Evolutionary conservation across 2,888 invertebrate species (phyloP).

Genomic region (Prionchulus punctatus): DNA sequence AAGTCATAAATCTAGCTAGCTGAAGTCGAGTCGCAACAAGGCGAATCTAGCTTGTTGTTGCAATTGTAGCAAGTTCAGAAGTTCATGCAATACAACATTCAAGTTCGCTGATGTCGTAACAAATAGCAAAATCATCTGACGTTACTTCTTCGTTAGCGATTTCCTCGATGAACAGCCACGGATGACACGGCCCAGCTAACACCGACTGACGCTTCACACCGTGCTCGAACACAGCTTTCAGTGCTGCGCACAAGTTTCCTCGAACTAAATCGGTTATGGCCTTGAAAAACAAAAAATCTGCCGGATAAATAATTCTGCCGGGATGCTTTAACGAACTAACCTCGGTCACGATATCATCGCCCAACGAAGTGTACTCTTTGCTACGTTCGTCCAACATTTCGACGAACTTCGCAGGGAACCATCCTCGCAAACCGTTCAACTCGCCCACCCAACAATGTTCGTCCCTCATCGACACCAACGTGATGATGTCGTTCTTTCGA

Average conservation of each 20-base stretch:
- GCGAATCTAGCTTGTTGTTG: too few relatives aligned
- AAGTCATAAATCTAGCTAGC: too few relatives aligned
- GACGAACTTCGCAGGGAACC: conserved; percentile 43
- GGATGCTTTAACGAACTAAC: too few relatives aligned
- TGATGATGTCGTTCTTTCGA: conserved; percentile 92
- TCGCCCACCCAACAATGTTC: conserved; percentile 44
- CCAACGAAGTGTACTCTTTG: conserved; percentile 47
- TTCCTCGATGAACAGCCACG: conserved; percentile 96
- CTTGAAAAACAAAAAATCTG: conserved; percentile 25
- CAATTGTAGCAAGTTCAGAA: too few relatives aligned
- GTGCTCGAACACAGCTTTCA: conserved; percentile 82
- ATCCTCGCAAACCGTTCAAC: conserved; percentile 39
- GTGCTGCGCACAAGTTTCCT: conserved; percentile 56
- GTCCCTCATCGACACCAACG: conserved; percentile 47
- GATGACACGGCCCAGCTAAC: conserved; percentile 77
- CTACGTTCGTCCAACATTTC: conserved; percentile 76
- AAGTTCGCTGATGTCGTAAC: neutral
- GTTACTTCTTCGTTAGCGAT: conserved; percentile 25
- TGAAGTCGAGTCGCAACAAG: too few relatives aligned
- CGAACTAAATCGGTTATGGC: conserved; percentile 9
- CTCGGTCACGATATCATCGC: conserved; percentile 92
- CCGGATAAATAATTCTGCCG: too few relatives aligned
- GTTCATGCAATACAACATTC: too few relatives aligned
- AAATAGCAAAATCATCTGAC: neutral
- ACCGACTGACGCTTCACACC: conserved; percentile 81